A percentile compares a stretch with the other conserved stretches of the same genome.
These are phyloP conservation scores for Tapirus indicus DNA, from an alignment of 2,797 vertebrate genomes.

Conservation along the genomic window DNA sequence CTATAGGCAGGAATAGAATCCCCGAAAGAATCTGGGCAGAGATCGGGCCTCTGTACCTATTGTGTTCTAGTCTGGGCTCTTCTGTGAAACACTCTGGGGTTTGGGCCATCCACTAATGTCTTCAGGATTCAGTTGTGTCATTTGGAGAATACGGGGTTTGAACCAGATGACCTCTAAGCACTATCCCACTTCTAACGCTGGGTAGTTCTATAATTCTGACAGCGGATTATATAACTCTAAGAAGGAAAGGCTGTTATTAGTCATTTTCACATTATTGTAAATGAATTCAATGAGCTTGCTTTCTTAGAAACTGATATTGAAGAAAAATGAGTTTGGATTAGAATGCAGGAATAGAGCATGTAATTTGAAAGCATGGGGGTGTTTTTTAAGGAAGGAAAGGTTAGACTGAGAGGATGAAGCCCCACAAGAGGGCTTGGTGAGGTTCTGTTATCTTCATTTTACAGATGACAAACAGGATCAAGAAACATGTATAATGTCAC, in stretches of 20 bases:
- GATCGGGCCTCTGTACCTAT: not conserved
- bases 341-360: not conserved
- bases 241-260: not conserved
- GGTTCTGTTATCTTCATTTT: not conserved
- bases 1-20: not conserved
- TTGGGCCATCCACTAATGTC: not conserved
- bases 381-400: not conserved
- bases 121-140: not conserved
- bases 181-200: not conserved
- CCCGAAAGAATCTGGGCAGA: not conserved
- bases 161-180: not conserved
- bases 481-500: not conserved
- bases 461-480: not conserved
- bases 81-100: not conserved
- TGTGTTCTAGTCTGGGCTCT: not conserved
- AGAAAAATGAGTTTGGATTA: not conserved
- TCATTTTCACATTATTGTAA: not conserved
- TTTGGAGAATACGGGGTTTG: not conserved
- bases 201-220: not conserved
- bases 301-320: not conserved
- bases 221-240: not conserved
- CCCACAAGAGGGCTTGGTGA: not conserved
- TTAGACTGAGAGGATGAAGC: not conserved
- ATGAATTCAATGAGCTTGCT: not conserved
- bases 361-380: not conserved